A percentile compares a stretch with the other conserved stretches of the same genome.
Conservation (phyloP, 2,888 invertebrate genomes). For the Caenorhabditis panamensis region DNA sequence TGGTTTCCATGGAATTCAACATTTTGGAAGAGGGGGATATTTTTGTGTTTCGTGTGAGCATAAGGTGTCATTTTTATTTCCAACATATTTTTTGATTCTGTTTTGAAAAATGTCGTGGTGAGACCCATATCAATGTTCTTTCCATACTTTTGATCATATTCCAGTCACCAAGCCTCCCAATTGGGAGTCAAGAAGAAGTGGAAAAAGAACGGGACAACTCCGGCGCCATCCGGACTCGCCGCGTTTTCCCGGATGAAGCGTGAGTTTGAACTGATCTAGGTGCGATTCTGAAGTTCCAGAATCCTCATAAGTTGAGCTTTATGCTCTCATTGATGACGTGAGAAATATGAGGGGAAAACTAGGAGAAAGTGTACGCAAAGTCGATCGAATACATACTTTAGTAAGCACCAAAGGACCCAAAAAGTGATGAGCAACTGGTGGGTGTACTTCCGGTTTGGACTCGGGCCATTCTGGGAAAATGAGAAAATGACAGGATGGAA, state of each 20-base stretch:
- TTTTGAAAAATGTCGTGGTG: conserved; percentile 13
- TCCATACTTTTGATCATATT: neutral
- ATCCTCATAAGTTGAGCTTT: no score
- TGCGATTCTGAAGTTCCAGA: neutral
- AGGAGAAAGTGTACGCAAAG: conserved; percentile 15
- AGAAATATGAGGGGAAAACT: neutral
- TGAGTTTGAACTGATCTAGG: conserved; percentile 17
- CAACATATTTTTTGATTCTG: neutral
- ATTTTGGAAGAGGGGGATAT: no score
- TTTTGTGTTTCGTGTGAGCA: no score
- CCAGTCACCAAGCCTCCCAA: conserved; percentile 57
- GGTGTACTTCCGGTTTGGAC: neutral
- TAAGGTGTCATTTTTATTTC: no score
- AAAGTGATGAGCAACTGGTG: neutral
- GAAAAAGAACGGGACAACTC: conserved; percentile 31
- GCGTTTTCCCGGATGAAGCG: conserved; percentile 45
- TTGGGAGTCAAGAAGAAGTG: conserved; percentile 56
- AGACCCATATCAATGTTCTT: neutral
- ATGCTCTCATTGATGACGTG: no score
- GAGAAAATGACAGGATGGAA: conserved; percentile 21
- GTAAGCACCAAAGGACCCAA: conserved; percentile 5
- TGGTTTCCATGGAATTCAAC: conserved; percentile 40
- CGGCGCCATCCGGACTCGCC: conserved; percentile 21
- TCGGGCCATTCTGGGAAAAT: neutral
- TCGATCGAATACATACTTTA: conserved; percentile 50